Conservation (phyloP, 2,888 invertebrate genomes). For the Drosophila pegasa region DNA sequence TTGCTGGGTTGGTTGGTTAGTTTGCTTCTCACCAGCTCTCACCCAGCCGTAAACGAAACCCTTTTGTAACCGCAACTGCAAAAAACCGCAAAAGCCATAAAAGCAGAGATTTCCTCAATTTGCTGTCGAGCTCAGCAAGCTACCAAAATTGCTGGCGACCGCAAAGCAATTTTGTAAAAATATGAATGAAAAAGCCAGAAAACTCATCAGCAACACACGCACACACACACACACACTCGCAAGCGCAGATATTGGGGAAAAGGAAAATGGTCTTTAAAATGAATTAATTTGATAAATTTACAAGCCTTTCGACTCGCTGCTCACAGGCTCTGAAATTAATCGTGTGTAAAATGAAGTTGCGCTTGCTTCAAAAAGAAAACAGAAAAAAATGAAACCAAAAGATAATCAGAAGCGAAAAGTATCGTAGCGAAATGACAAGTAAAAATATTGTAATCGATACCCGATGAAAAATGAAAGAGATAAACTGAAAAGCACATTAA, state of each 20-base stretch:
- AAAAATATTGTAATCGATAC: conserved; percentile 71
- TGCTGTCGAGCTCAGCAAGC: conserved; percentile 31
- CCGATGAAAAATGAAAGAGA: conserved; percentile 13
- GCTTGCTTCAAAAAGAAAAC: background rate
- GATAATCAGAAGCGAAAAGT: conserved; percentile 18
- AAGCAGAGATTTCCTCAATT: conserved; percentile 65
- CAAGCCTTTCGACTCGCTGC: conserved; percentile 26
- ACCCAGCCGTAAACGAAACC: conserved; percentile 52
- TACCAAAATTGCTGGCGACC: conserved; percentile 61
- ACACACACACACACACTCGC: background rate
- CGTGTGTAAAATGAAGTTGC: conserved; percentile 47
- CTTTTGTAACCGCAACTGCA: conserved; percentile 54
- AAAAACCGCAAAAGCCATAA: conserved; percentile 73
- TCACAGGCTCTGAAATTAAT: conserved; percentile 50
- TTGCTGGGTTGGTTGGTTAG: conserved; percentile 1
- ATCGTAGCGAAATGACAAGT: conserved; percentile 47
- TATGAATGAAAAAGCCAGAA: conserved; percentile 46
- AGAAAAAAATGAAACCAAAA: conserved; percentile 13
- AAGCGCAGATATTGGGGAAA: background rate
- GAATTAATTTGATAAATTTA: conserved; percentile 68
- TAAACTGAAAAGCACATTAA: conserved; percentile 41
- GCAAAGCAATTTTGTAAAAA: conserved; percentile 69
- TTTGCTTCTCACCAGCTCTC: conserved; percentile 44
- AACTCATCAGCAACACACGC: conserved; percentile 48
- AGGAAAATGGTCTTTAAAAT: conserved; percentile 61